Evolutionary conservation across 2,888 invertebrate species (phyloP).

Genomic region (Hypomecis atomaria): DNA sequence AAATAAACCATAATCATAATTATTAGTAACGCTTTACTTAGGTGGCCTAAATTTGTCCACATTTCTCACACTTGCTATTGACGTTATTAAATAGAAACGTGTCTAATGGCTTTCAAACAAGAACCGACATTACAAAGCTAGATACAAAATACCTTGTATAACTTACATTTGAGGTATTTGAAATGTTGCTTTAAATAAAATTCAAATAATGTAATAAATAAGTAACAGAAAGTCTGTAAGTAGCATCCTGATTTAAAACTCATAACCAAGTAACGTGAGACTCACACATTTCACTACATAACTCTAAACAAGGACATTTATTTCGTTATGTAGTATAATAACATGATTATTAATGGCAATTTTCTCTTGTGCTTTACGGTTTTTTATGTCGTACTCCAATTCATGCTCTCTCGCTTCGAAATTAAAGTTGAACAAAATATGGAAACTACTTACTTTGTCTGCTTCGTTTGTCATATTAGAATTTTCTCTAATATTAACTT

Average conservation of each 20-base stretch:
- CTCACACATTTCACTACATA: not conserved
- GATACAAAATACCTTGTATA: too few species aligned
- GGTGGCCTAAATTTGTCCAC: not conserved
- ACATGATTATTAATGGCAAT: conserved; percentile 19
- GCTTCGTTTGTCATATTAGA: conserved; percentile 41
- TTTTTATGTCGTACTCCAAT: conserved; percentile 1
- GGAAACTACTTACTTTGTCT: conserved; percentile 55
- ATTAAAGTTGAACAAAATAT: conserved; percentile 14
- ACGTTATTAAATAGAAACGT: too few species aligned
- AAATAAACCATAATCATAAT: too few species aligned
- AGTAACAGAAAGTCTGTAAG: too few species aligned
- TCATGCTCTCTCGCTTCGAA: conserved; percentile 1
- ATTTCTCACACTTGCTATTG: not conserved
- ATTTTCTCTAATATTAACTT: conserved; percentile 39
- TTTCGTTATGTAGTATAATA: conserved; percentile 11
- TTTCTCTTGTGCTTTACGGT: conserved; percentile 21
- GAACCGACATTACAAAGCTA: too few species aligned
- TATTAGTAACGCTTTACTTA: too few species aligned
- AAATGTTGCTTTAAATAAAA: too few species aligned
- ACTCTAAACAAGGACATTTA: conserved; percentile 12
- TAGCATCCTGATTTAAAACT: too few species aligned
- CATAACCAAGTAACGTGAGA: not conserved
- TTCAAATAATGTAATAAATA: too few species aligned
- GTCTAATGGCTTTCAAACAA: too few species aligned
- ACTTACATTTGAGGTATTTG: too few species aligned